Evolutionary conservation across 2,888 invertebrate species (phyloP).

Genomic region (Napeogenes inachia): DNA sequence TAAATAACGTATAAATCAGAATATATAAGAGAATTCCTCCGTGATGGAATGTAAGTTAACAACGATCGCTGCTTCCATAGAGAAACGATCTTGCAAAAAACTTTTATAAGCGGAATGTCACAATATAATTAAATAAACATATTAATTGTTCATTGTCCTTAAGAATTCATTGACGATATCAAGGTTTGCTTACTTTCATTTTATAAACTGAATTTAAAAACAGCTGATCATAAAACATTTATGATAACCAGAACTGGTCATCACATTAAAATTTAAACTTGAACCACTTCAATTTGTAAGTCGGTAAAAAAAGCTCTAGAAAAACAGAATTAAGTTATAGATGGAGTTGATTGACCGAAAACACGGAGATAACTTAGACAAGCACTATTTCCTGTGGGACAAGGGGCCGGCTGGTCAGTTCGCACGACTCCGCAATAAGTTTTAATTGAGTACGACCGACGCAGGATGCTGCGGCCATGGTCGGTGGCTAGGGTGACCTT

Average conservation of each 20-base stretch:
- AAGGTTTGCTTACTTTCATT: constrained; percentile 15
- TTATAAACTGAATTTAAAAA: not conserved
- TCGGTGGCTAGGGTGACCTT: constrained; percentile 60
- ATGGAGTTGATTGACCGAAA: constrained; percentile 54
- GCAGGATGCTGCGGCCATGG: constrained; percentile 64
- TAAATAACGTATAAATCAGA: constrained; percentile 33
- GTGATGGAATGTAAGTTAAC: constrained; percentile 39
- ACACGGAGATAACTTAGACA: constrained; percentile 52
- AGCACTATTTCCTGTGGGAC: constrained; percentile 65
- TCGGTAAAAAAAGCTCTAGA: not conserved
- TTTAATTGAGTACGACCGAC: constrained; percentile 66
- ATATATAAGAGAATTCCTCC: constrained; percentile 31
- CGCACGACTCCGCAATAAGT: constrained; percentile 73
- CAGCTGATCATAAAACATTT: too few relatives aligned
- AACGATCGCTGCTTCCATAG: constrained; percentile 41
- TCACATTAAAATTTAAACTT: not conserved
- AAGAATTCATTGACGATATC: constrained; percentile 34
- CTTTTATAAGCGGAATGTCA: constrained; percentile 44
- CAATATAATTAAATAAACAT: constrained; percentile 55
- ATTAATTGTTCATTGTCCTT: constrained; percentile 57
- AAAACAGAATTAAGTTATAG: not conserved
- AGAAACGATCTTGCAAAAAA: constrained; percentile 42
- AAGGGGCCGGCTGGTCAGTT: constrained; percentile 51
- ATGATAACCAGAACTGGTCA: too few relatives aligned
- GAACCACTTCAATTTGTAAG: not conserved